Evolutionary conservation across 2,888 invertebrate genomes (phyloP).

Genomic region (Hypselothyrea guttata): DNA sequence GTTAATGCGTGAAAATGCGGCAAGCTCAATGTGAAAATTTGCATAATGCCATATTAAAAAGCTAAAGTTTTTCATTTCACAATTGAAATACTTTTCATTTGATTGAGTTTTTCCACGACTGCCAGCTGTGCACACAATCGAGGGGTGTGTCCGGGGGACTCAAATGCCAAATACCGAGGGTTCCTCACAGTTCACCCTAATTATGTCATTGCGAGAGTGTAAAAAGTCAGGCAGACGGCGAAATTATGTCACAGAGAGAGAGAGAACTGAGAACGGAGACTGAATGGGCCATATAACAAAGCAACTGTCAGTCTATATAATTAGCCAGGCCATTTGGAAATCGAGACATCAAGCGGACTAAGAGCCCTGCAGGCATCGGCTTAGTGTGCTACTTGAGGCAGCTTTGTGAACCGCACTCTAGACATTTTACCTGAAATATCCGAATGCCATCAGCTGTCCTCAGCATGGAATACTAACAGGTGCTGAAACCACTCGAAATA

Average conservation of each 20-base stretch:
- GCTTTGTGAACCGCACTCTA: slow-evolving; percentile 53
- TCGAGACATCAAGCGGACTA: slow-evolving; percentile 52
- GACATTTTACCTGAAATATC: slow-evolving; percentile 1
- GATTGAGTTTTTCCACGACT: slow-evolving; percentile 40
- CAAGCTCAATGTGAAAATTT: slow-evolving; percentile 50
- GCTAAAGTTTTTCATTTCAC: slow-evolving; percentile 56
- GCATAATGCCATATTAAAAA: slow-evolving; percentile 64
- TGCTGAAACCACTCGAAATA: slow-evolving; percentile 29
- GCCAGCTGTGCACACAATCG: slow-evolving; percentile 72
- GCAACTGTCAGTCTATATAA: slow-evolving; percentile 46
- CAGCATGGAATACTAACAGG: slow-evolving; percentile 40
- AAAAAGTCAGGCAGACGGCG: slow-evolving; percentile 61
- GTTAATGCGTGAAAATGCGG: slow-evolving; percentile 52
- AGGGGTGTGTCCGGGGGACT: slow-evolving; percentile 55
- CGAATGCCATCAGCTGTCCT: slow-evolving; percentile 1
- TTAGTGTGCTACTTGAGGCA: slow-evolving; percentile 22
- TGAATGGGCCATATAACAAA: too few relatives aligned
- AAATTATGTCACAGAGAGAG: slow-evolving; percentile 55
- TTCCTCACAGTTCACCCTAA: slow-evolving; percentile 50
- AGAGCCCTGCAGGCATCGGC: slow-evolving; percentile 11
- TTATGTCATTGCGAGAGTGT: slow-evolving; percentile 61
- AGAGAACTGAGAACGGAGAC: too few relatives aligned
- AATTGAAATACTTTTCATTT: slow-evolving; percentile 61
- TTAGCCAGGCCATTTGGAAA: slow-evolving; percentile 66
- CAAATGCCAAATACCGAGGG: slow-evolving; percentile 5